Evolutionary conservation across 2,888 invertebrate genomes (phyloP), one percentile per base, ranked within the genome.

Genomic region (Noctua fimbriata): DNA sequence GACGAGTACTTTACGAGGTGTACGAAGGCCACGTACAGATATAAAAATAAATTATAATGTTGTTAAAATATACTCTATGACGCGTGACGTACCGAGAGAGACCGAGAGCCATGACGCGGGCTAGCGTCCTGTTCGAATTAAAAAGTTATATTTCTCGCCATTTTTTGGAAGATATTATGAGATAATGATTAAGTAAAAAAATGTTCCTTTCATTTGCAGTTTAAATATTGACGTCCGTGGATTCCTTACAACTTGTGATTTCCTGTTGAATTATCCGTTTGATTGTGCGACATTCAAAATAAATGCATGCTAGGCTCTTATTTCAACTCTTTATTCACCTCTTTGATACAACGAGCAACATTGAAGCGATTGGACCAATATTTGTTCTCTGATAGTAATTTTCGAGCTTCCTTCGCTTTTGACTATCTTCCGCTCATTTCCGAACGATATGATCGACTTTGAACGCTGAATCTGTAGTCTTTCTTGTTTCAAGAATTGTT

Each of bases 1-100:
- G 88, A 89, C 87, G 89, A 89, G 72, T 79, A 76, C 79, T 89
- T 87, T 88, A 91, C 80, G 88, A 89, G 78, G 66, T 79, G 52
- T 69, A 69, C 52, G 88, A 88, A 89, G 84, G 90, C 77, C 84
- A 32, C 81, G 81, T 82, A 75, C 88, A 24, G 73, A 78, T 89
- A 86, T 88, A 84, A 89, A 88, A 88, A 88, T 89, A 88, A 88
- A 84, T 82, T 85, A 81, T 73, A 81, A 85, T 73, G 65, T 82
- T 81, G 77, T 87, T 82, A 75, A 81, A 89, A 85, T 89, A 87
- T 83, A 81, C 70, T 71, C 78, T 73, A 76, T 84, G 86, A 81
- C 47, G 49, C 49, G 49, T 52, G 21, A 52, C 82, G 86, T 41
- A 41, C 47, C 6, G 47, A 67, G 41, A 66, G 66, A 14, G 24